These are phyloP conservation scores for Procapra przewalskii DNA, from an alignment of 2,113 vertebrate species.

Conservation along the genomic window DNA sequence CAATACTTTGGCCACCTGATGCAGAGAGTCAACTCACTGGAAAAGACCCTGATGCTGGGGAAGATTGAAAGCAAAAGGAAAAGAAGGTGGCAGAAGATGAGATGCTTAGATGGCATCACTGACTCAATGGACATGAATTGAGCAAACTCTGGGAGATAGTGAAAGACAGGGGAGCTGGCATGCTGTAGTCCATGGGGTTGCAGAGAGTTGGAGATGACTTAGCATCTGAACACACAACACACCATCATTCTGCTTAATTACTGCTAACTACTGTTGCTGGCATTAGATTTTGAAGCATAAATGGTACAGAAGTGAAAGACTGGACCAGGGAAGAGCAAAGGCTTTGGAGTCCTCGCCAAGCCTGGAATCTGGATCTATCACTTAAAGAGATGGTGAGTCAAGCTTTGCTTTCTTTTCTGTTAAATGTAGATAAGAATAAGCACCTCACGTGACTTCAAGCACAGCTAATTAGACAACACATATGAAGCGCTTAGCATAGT, in stretches of 20 bases:
- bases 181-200: neutral
- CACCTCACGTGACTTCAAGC: neutral
- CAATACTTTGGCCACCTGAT: neutral
- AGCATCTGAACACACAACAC: neutral
- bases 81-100: neutral
- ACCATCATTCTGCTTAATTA: neutral
- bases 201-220: neutral
- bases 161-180: neutral
- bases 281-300: neutral
- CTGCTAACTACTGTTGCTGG: neutral
- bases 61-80: neutral
- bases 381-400: neutral
- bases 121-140: neutral
- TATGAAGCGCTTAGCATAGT: neutral
- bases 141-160: neutral
- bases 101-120: neutral
- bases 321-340: neutral
- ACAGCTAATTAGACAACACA: neutral
- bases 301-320: neutral
- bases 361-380: neutral
- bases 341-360: neutral
- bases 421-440: neutral
- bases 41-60: neutral
- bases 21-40: neutral
- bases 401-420: neutral